Evolutionary conservation across 1,140 invertebrate genomes (phyloP).

Genomic region (Radopholus similis): DNA sequence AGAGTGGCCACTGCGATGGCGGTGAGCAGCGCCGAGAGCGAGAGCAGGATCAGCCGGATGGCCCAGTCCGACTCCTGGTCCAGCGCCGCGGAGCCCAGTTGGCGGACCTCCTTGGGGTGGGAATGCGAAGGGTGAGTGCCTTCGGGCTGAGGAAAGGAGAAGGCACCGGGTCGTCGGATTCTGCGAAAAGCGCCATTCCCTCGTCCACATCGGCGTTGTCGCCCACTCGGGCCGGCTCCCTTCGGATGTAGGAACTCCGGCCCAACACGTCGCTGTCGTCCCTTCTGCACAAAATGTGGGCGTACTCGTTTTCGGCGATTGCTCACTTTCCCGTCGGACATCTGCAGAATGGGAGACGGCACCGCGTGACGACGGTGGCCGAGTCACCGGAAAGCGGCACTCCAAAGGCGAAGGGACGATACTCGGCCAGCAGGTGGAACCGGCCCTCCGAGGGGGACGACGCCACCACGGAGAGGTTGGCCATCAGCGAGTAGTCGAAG

Average conservation of each 20-base stretch:
- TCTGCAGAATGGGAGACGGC: constrained; percentile 48
- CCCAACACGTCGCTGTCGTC: not conserved
- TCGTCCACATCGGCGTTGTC: not conserved
- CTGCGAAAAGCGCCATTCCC: too few species aligned
- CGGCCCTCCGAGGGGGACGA: not conserved
- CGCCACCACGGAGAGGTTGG: constrained; percentile 46
- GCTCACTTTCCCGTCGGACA: constrained; percentile 19
- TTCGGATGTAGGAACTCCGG: constrained; percentile 1
- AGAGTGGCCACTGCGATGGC: constrained; percentile 61
- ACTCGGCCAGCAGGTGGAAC: constrained; percentile 29
- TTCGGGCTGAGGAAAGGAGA: too few species aligned
- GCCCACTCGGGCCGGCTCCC: constrained; percentile 4
- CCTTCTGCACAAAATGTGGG: not conserved
- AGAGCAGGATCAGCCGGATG: constrained; percentile 43
- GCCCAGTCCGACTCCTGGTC: constrained; percentile 15
- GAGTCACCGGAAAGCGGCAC: not conserved
- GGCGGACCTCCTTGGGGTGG: constrained; percentile 30
- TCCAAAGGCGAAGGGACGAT: constrained; percentile 28
- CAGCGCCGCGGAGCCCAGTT: constrained; percentile 29
- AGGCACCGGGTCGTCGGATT: too few species aligned
- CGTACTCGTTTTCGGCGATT: not conserved
- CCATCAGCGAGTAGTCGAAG: constrained; percentile 44
- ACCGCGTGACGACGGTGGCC: constrained; percentile 29
- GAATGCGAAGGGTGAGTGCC: not conserved
- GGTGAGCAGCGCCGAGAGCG: constrained; percentile 44